Percentiles rank a stretch among this genome's conserved stretches.
These are phyloP conservation scores for Drosophila anceps DNA, from an alignment of 2,888 invertebrate species.

Conservation along the genomic window DNA sequence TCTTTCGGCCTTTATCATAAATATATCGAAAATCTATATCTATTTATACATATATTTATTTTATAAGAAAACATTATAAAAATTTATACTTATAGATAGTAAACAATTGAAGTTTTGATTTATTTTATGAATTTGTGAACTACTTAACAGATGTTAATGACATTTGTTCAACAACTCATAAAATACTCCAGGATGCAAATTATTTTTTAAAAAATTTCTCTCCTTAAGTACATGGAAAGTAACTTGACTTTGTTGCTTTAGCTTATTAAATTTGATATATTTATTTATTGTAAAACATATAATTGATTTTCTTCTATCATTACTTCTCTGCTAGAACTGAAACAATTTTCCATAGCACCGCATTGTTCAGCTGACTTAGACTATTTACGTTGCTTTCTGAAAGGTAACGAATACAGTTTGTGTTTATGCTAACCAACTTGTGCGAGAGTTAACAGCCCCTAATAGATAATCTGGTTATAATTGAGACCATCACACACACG, in stretches of 20 bases:
- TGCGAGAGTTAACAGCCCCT: conserved; percentile 49
- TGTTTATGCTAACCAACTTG: conserved; percentile 57
- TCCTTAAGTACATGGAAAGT: too few species aligned
- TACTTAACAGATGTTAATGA: too few species aligned
- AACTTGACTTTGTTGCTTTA: background rate
- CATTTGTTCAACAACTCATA: too few species aligned
- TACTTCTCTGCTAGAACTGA: conserved; percentile 70
- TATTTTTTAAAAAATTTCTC: too few species aligned
- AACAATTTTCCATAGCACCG: conserved; percentile 83
- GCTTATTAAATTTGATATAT: background rate
- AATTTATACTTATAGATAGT: too few species aligned
- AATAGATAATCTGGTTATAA: conserved; percentile 36
- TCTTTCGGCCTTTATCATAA: background rate
- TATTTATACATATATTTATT: too few species aligned
- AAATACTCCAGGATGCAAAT: too few species aligned
- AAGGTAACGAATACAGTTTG: conserved; percentile 81
- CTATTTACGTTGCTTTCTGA: conserved; percentile 85
- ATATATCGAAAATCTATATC: too few species aligned
- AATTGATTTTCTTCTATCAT: conserved; percentile 12
- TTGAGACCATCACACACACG: conserved; percentile 13
- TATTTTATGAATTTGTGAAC: too few species aligned
- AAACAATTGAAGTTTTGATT: too few species aligned
- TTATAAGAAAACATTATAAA: too few species aligned
- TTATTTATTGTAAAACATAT: conserved; percentile 3
- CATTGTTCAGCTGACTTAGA: conserved; percentile 85